These are phyloP conservation scores for Stegastes partitus DNA, from an alignment of 2,113 vertebrate genomes.

Conservation along the genomic window DNA sequence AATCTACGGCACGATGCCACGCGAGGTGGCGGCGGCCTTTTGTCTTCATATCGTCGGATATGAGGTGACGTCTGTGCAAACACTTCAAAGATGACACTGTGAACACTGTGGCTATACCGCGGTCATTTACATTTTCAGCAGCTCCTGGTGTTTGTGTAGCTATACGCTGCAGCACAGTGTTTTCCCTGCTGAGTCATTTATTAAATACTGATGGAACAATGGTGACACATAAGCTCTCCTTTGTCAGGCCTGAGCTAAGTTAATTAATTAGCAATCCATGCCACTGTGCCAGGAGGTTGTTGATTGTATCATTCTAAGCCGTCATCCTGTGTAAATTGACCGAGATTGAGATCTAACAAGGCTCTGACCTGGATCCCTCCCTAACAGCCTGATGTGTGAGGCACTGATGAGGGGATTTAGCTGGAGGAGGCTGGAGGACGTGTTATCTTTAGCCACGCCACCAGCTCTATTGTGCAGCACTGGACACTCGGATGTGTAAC, in stretches of 20 bases:
- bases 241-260: slow-evolving; percentile 70
- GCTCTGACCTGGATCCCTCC: slow-evolving; percentile 79
- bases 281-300: slow-evolving; percentile 76
- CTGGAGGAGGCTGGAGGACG: slow-evolving; percentile 68
- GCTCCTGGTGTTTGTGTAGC: slow-evolving; percentile 18
- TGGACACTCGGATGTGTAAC: slow-evolving; percentile 16
- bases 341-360: slow-evolving; percentile 83
- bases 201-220: slow-evolving; percentile 73
- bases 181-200: slow-evolving; percentile 59
- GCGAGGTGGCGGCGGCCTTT: slow-evolving; percentile 40
- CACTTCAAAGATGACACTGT: slow-evolving; percentile 42
- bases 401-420: slow-evolving; percentile 78
- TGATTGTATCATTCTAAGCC: slow-evolving; percentile 81
- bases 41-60: slow-evolving; percentile 63
- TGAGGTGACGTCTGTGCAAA: slow-evolving; percentile 30
- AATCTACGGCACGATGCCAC: slow-evolving; percentile 52
- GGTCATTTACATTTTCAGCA: slow-evolving; percentile 34
- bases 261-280: slow-evolving; percentile 79
- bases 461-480: slow-evolving; percentile 59
- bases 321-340: slow-evolving; percentile 83
- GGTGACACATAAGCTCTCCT: slow-evolving; percentile 73
- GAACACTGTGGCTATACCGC: slow-evolving; percentile 3
- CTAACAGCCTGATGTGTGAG: slow-evolving; percentile 69
- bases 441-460: slow-evolving; percentile 74
- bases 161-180: slow-evolving; percentile 33